Conservation (phyloP, 2,797 vertebrate species). For the Channa striata region DNA sequence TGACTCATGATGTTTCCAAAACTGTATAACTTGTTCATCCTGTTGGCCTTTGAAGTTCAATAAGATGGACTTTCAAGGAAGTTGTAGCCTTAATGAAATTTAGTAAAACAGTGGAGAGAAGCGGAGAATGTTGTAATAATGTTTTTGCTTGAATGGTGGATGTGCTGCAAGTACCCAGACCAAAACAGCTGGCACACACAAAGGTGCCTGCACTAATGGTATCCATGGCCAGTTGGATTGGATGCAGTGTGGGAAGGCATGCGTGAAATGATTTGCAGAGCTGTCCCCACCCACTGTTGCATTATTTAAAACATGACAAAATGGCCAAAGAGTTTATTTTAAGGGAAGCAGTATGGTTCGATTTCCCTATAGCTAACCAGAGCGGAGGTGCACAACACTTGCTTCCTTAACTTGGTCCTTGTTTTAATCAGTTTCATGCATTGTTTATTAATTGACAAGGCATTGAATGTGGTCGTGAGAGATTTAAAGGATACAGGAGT, state of each 20-base stretch:
- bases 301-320: conserved; percentile 67
- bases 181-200: conserved; percentile 54
- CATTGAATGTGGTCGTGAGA: conserved; percentile 33
- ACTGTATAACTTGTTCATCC: neutral
- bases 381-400: conserved; percentile 29
- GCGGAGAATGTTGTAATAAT: neutral
- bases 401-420: conserved; percentile 16
- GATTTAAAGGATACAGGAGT: conserved; percentile 39
- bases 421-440: conserved; percentile 33
- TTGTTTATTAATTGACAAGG: conserved; percentile 54
- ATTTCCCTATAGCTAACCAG: conserved; percentile 21
- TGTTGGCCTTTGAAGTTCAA: neutral
- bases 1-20: neutral
- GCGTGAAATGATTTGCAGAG: conserved; percentile 66
- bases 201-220: conserved; percentile 52
- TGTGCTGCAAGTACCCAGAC: conserved; percentile 17
- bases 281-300: conserved; percentile 61
- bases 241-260: conserved; percentile 61
- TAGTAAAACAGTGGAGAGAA: neutral
- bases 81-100: neutral
- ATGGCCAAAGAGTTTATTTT: conserved; percentile 63
- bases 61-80: neutral
- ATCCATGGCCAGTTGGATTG: conserved; percentile 42
- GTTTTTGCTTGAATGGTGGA: conserved; percentile 14
- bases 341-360: conserved; percentile 28